Conservation (phyloP, 2,797 vertebrate genomes). For the Aeoliscus strigatus region DNA sequence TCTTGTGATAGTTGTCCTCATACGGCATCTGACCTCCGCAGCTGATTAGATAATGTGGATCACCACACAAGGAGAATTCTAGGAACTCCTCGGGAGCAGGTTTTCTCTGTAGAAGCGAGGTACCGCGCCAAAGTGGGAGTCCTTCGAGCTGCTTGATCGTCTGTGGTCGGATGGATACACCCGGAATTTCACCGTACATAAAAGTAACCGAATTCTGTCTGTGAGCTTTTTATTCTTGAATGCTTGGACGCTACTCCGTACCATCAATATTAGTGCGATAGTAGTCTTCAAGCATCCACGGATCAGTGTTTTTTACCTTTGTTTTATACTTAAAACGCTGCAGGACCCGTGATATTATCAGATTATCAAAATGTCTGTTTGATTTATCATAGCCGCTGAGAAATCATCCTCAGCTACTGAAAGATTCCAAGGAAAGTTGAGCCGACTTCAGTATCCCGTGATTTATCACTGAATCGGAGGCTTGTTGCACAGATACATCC, state of each 20-base stretch:
- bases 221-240: no score
- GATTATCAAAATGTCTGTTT: no score
- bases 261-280: not conserved
- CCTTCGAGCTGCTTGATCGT: conserved; percentile 5
- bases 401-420: no score
- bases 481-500: no score
- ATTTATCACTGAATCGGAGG: no score
- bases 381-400: no score
- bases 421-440: no score
- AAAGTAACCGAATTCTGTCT: conserved; percentile 2
- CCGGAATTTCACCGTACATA: not conserved
- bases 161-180: conserved; percentile 1
- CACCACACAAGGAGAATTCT: conserved; percentile 1
- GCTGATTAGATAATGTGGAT: conserved; percentile 4
- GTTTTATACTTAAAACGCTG: no score
- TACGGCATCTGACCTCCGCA: conserved; percentile 7
- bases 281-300: not conserved
- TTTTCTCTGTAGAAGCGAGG: conserved; percentile 5
- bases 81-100: conserved; percentile 9
- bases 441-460: no score
- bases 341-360: no score
- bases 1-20: conserved; percentile 1
- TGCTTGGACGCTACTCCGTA: no score
- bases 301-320: no score
- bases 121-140: conserved; percentile 8